phyloP scores from a whole-genome alignment of 1,140 invertebrate species.

The Phthorimaea operculella region DNA sequence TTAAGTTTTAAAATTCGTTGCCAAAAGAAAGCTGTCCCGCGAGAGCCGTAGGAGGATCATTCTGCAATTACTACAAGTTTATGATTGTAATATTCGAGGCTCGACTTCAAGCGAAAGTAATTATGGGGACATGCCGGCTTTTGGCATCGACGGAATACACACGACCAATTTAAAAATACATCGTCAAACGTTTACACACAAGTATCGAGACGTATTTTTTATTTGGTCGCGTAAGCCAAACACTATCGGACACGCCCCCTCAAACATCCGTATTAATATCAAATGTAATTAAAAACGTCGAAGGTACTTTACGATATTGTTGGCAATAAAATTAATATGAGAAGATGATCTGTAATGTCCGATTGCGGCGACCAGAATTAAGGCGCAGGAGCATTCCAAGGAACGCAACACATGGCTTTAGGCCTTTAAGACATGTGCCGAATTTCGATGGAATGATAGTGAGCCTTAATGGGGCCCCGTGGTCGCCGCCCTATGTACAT shows the following conservation, averaged over 20 bases:
- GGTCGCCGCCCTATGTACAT: slow-evolving; percentile 52
- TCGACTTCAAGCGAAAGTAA: slow-evolving; percentile 35
- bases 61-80: slow-evolving; percentile 42
- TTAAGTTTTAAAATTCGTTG: slow-evolving; percentile 25
- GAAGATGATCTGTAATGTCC: slow-evolving; percentile 44
- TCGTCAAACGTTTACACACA: slow-evolving; percentile 24
- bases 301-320: slow-evolving; percentile 27
- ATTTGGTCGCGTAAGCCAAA: slow-evolving; percentile 25
- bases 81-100: slow-evolving; percentile 37
- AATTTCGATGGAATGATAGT: slow-evolving; percentile 47
- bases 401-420: slow-evolving; percentile 54
- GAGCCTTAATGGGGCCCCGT: slow-evolving; percentile 50
- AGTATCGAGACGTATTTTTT: slow-evolving; percentile 5
- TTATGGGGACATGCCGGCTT: slow-evolving; percentile 37
- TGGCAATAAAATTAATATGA: slow-evolving; percentile 26
- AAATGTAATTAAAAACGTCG: slow-evolving; percentile 34
- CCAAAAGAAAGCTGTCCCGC: slow-evolving; percentile 41
- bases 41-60: slow-evolving; percentile 31
- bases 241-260: slow-evolving; percentile 55
- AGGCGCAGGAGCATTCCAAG: slow-evolving; percentile 49
- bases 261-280: slow-evolving; percentile 33
- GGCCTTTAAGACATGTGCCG: slow-evolving; percentile 58
- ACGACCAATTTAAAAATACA: slow-evolving; percentile 30
- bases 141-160: slow-evolving; percentile 46
- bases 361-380: slow-evolving; percentile 41